Base-by-base conservation (phyloP, 2,888 invertebrate genomes). In the Lasioglossum oenotherae region DNA sequence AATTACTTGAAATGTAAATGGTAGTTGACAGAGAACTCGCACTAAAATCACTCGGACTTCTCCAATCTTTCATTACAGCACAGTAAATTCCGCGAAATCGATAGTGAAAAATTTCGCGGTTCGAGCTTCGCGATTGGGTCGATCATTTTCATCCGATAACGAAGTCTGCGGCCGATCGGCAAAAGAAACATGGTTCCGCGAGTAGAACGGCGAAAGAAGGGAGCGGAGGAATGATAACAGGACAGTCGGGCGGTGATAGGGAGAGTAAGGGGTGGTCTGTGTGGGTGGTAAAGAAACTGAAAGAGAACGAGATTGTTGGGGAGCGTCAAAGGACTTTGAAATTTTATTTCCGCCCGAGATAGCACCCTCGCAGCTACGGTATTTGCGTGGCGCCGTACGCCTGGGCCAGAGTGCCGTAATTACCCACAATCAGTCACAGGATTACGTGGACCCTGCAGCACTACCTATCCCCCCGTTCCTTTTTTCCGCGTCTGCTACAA, bases 341-440 rank as follows among this genome's bases (percentile, higher is more conserved):
- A 89, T 89, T 89, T 89, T 89, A 87, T 89, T 89, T 89, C 87
- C 86, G 74, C 89, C 64, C 84, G 89, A 87, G 89, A 89, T 87
- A 80, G 76, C 88, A 89, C 88, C 84, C 87, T 80, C 81, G 81
- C 74, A 80, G 80, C 74, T 23, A 79, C 81, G 87, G 81, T 82
- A 88, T 83, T 89, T 85, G 89, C 90, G 86, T 82, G 88, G 85
- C 87, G 85, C 76, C 83, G 69, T 74, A 72, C 72, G 77, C 75
- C 60, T 81, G 85, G 74, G 76, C 82, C 83, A 78, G 76, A 89
- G 85, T 83, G 74, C 78, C 89, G 86, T 90, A 90, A 90, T 90
- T 90, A 90, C 90, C 89, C 80, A 73, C 89, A 87, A 90, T 90
- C 90, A 90, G 90, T 90, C 90, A 90, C 84, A 83, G 89, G 90